Conservation (phyloP, 2,797 vertebrate species). For the Saxicola maurus region DNA sequence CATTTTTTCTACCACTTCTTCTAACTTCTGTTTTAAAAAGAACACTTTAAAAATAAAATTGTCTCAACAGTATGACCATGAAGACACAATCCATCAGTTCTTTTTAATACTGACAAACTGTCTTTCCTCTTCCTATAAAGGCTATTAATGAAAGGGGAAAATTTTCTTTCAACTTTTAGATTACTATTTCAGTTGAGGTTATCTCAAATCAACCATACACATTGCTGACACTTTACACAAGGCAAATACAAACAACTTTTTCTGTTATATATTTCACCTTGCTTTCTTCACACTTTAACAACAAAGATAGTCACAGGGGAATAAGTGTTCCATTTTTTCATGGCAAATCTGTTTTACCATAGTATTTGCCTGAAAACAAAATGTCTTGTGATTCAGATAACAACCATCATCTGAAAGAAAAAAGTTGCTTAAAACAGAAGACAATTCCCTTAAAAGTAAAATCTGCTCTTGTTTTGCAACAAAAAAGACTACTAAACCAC, state of each 20-base stretch:
- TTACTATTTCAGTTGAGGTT: background rate
- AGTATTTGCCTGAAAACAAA: background rate
- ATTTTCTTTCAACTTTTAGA: background rate
- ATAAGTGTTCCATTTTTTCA: background rate
- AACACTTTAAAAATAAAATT: background rate
- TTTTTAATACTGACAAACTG: background rate
- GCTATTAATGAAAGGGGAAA: background rate
- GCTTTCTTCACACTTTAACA: constrained; percentile 9
- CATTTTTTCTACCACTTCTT: background rate
- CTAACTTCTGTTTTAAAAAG: background rate
- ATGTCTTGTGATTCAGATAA: background rate
- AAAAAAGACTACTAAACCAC: background rate
- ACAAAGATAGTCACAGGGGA: background rate
- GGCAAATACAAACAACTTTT: background rate
- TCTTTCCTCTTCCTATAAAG: background rate
- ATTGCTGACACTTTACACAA: background rate
- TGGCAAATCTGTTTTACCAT: background rate
- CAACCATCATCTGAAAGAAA: background rate
- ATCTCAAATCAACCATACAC: background rate
- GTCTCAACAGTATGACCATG: background rate
- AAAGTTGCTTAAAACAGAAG: background rate
- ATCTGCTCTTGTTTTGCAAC: background rate
- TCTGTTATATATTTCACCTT: background rate
- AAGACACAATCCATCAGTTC: background rate
- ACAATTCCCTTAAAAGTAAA: background rate